Evolutionary conservation across 2,888 invertebrate genomes (phyloP).

Genomic region (Hydroisotoma schaefferi): DNA sequence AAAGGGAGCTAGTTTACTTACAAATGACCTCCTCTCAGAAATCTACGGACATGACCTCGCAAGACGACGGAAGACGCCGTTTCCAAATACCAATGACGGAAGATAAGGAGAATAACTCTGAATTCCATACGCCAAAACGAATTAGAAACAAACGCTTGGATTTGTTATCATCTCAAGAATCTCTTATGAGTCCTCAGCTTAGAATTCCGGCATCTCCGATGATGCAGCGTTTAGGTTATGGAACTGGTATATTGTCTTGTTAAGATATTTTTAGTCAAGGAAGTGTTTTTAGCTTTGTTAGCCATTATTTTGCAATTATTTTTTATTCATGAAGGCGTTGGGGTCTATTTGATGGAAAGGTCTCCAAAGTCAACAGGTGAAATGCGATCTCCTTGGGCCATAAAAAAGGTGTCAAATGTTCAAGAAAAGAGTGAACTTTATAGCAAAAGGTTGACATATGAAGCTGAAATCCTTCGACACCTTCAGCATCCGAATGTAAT

Average conservation of each 20-base stretch:
- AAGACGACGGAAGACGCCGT: too few relatives aligned
- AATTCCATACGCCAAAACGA: conserved; percentile 4
- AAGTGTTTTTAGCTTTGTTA: not conserved
- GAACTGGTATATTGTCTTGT: conserved; percentile 30
- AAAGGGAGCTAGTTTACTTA: too few relatives aligned
- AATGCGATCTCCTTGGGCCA: conserved; percentile 77
- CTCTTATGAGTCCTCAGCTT: conserved; percentile 24
- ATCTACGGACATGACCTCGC: too few relatives aligned
- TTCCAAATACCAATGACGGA: too few relatives aligned
- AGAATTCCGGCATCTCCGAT: conserved; percentile 42
- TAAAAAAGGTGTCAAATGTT: conserved; percentile 63
- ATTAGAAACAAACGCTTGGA: conserved; percentile 11
- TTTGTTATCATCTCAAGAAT: not conserved
- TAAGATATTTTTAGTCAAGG: not conserved
- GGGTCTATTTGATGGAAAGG: conserved; percentile 70
- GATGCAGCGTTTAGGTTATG: conserved; percentile 42
- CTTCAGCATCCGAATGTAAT: conserved; percentile 78
- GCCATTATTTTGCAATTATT: not conserved
- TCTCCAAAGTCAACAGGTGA: conserved; percentile 64
- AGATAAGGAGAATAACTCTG: conserved; percentile 23
- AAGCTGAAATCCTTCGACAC: conserved; percentile 67
- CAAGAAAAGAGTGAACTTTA: conserved; percentile 19
- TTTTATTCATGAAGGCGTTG: conserved; percentile 60
- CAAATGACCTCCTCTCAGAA: too few relatives aligned
- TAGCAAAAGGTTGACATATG: conserved; percentile 54